phyloP scores from a whole-genome alignment of 2,797 vertebrate species.

The Todus mexicanus region DNA sequence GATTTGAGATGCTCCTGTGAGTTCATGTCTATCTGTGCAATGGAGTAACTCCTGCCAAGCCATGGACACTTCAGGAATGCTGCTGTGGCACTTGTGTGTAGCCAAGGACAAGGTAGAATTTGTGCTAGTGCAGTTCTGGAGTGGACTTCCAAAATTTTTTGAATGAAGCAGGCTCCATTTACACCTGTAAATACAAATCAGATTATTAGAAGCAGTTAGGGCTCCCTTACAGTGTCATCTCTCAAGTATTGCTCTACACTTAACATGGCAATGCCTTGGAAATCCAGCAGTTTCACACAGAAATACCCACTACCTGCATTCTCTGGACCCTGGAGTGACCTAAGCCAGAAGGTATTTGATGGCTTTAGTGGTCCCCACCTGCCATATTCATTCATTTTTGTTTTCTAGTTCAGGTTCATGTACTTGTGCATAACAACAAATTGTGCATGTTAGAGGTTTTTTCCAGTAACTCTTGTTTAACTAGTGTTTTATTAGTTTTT shows the following conservation, averaged over 20 bases:
- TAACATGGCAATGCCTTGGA: neutral
- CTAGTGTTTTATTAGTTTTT: too few species aligned
- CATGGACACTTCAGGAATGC: neutral
- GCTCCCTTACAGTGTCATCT: neutral
- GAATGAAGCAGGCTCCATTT: neutral
- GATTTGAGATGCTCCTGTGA: neutral
- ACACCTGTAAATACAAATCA: neutral
- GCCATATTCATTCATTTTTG: neutral
- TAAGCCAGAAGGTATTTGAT: neutral
- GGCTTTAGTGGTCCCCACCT: neutral
- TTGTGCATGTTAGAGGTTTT: neutral
- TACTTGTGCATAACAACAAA: neutral
- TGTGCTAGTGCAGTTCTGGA: neutral
- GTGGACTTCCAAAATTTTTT: neutral
- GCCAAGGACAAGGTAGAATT: neutral
- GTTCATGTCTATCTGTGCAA: rapidly evolving
- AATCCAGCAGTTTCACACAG: neutral
- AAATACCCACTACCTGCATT: neutral
- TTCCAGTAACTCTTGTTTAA: neutral
- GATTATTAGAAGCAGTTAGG: neutral
- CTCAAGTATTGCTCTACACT: neutral
- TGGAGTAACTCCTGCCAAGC: neutral
- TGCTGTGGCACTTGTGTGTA: rapidly evolving
- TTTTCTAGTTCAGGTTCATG: neutral
- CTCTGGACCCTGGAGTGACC: neutral